Evolutionary conservation across 2,113 vertebrate genomes (phyloP).

Genomic region (Cyanoderma ruficeps): DNA sequence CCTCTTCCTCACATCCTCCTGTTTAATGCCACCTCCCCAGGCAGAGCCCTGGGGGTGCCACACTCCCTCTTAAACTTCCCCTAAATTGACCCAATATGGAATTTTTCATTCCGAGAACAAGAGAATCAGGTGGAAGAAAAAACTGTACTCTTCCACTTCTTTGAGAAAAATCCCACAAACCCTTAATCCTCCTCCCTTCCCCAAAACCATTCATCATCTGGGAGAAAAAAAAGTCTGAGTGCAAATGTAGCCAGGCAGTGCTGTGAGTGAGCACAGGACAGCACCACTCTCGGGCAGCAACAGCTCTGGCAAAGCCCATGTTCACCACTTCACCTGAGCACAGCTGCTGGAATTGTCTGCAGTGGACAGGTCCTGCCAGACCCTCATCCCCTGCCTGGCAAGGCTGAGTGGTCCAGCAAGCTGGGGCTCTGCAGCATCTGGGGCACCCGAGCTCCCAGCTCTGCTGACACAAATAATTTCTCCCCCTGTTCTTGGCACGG

Average conservation of each 20-base stretch:
- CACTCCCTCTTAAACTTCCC: neutral
- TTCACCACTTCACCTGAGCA: neutral
- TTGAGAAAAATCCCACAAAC: neutral
- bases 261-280: neutral
- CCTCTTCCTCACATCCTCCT: neutral
- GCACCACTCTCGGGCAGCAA: neutral
- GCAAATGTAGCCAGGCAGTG: neutral
- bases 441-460: constrained; percentile 18
- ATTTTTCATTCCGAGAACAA: neutral
- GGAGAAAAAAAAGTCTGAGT: rapidly evolving
- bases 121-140: neutral
- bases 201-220: neutral
- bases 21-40: neutral
- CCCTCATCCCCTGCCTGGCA: neutral
- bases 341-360: neutral
- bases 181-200: neutral
- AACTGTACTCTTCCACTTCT: neutral
- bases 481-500: constrained; percentile 63
- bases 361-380: neutral
- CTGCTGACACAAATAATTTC: constrained; percentile 60
- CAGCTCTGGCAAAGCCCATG: neutral
- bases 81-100: neutral
- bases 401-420: neutral
- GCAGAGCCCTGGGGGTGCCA: neutral
- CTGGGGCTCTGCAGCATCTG: constrained; percentile 33